Evolutionary conservation across 2,888 invertebrate species (phyloP).

Genomic region (Leucophenga montana): DNA sequence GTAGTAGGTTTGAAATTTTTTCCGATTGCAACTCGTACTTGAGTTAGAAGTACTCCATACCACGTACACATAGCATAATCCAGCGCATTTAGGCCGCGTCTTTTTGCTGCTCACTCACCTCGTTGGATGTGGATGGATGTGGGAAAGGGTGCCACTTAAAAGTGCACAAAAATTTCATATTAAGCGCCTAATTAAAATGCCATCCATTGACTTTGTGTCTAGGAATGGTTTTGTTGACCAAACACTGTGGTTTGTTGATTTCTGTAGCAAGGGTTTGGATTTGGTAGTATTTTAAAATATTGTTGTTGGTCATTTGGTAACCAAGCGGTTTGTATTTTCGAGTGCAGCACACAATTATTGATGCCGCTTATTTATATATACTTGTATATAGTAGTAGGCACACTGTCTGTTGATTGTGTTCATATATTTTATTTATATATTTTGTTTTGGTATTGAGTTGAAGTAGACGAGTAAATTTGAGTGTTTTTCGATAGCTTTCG

Average conservation of each 20-base stretch:
- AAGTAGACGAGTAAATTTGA: too few relatives aligned
- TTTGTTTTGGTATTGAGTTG: too few relatives aligned
- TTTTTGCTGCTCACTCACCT: slow-evolving; percentile 10
- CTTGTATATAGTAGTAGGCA: too few relatives aligned
- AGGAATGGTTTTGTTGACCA: neutral
- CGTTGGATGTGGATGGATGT: too few relatives aligned
- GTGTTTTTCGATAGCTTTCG: too few relatives aligned
- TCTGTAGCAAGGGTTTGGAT: neutral
- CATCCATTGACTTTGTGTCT: slow-evolving; percentile 6
- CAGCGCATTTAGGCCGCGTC: slow-evolving; percentile 6
- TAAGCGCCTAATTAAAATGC: slow-evolving; percentile 64
- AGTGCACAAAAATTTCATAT: slow-evolving; percentile 36
- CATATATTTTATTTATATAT: too few relatives aligned
- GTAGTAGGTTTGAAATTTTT: slow-evolving; percentile 18
- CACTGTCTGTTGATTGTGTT: too few relatives aligned
- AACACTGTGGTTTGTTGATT: neutral
- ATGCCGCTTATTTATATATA: neutral
- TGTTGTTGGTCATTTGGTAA: neutral
- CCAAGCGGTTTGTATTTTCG: too few relatives aligned
- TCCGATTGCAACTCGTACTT: slow-evolving; percentile 27
- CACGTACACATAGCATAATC: neutral
- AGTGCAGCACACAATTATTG: too few relatives aligned
- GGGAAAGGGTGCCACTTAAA: slow-evolving; percentile 9
- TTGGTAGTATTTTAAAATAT: too few relatives aligned
- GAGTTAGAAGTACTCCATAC: slow-evolving; percentile 16